Base-by-base conservation (phyloP, 2,888 invertebrate species). In the Spodoptera exigua region DNA sequence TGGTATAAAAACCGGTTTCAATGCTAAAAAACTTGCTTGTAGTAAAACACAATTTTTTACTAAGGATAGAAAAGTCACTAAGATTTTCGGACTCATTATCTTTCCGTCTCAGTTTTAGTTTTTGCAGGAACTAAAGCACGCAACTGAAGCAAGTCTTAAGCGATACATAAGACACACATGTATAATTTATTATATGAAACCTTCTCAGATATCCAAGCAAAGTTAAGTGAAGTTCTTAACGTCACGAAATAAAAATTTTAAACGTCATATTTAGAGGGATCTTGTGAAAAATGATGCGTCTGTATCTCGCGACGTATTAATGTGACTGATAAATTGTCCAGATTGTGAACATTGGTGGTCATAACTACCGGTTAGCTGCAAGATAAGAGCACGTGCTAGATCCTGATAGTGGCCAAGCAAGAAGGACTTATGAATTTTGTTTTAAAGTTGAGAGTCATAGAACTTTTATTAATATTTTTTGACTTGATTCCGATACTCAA, bases 291-390 rank as follows among this genome's bases (percentile, higher is more conserved):
- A 64, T 68, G 65, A 66, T 55, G 62, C 56, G 63, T 56, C 53
- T 56, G 36, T 71, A 68, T 67, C 70, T 60, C 36, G 40, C 41
- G 18, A 65, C 46, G 48, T 78, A 71, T 60, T 75, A 86, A 84
- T 83, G 83, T 79, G 74, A 66, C 72, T 82, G 92, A 92, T 92
- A 82, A 91, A 92, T 84, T 56, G 82, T 70, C 55, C 17, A 79
- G 92, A 93, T 93, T 83, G 65, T 70, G 47, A 34, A 68, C 86
- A 86, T 86, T 89, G 89, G 88, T 89, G 91, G 85, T 85, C 85
- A 78, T 81, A 83, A 89, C 88, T 89, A 88, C 89, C 84, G 85
- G 85, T 83, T 71, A 83, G 81, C 78, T 77, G 27, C 12, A 17
- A 66, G 59, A 68, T 69, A 63, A 71, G 83, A 66, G 55, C 71